Evolutionary conservation across 2,888 invertebrate genomes (phyloP), one percentile per base, ranked within the genome.

Genomic region (Phyllotreta striolata): DNA sequence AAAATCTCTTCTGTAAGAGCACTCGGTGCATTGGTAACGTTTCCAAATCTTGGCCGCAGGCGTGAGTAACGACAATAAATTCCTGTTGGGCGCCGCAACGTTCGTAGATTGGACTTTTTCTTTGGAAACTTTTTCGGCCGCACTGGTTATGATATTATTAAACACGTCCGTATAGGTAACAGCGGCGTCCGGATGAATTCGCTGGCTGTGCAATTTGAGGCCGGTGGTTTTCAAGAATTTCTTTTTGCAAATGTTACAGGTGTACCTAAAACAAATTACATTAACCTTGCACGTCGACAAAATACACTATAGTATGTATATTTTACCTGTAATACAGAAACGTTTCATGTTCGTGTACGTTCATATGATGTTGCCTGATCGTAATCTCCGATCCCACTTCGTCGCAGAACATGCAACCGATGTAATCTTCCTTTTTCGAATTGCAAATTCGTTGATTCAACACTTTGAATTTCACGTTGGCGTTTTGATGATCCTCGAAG

Each of bases 1-100:
- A 35, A 74, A 70, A 6, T 76, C 76, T 54, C 67, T 59, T 1
- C 71, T 69, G 67, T 81, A 83, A 0, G 68, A 54, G 58, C 85
- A 85, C 12, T 77, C 69, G 0, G 83, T 80, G 68, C 85, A 85
- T 1, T 71, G 72, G 67, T 78, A 83, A 2, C 68, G 72, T 55
- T 74, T 78, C 38, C 69, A 62, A 6, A 56, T 60, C 4, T 46
- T 59, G 9, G 12, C 55, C 47, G 58, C 40, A 54, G 14, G 57
- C 54, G 7, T 43, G 39, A 71, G 10, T 3, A 83, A 70, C 0
- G 37, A 12, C 8, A 52, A 38, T 38, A 52, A 38, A 52, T 51
- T 63, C 12, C 10, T 41, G 39, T 35, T 35, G 1, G 55, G 55
- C 14, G 13, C 6, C 13, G 7, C 12, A 6, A 13, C 38, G 8